Evolutionary conservation across 2,797 vertebrate genomes (phyloP).

Genomic region (Galago senegalensis): DNA sequence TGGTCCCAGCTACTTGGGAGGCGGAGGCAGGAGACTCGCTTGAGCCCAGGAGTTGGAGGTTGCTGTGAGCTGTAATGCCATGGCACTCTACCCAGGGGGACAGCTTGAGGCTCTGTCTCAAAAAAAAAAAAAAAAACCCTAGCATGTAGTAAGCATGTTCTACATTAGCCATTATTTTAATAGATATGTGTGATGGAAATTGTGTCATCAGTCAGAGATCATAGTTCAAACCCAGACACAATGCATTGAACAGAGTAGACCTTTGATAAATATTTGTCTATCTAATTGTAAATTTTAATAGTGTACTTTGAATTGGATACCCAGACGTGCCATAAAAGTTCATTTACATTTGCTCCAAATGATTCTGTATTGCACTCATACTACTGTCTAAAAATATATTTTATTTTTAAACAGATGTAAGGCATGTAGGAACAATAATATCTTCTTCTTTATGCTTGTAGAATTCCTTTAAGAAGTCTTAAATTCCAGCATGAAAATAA

Average conservation of each 20-base stretch:
- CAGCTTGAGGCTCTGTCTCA: too few relatives aligned
- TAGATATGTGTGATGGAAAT: neutral
- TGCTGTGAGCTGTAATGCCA: too few relatives aligned
- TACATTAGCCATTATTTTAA: neutral
- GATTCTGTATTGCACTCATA: neutral
- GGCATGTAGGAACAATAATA: neutral
- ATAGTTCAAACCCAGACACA: neutral
- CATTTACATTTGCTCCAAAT: neutral
- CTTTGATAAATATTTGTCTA: neutral
- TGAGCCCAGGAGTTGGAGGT: too few relatives aligned
- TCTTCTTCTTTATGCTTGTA: neutral
- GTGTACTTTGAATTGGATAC: neutral
- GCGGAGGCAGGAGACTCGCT: too few relatives aligned
- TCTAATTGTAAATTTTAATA: neutral
- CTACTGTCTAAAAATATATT: neutral
- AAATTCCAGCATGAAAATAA: neutral
- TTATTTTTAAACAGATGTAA: neutral
- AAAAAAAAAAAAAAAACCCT: neutral
- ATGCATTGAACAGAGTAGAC: neutral
- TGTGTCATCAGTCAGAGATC: neutral
- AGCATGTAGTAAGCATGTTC: neutral
- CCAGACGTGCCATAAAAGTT: neutral
- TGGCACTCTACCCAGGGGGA: too few relatives aligned
- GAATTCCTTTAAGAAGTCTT: neutral
- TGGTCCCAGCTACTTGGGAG: too few relatives aligned